Evolutionary conservation across 2,113 vertebrate genomes (phyloP), one percentile per base, ranked within the genome.

Genomic region (Actenoides lindsayi): DNA sequence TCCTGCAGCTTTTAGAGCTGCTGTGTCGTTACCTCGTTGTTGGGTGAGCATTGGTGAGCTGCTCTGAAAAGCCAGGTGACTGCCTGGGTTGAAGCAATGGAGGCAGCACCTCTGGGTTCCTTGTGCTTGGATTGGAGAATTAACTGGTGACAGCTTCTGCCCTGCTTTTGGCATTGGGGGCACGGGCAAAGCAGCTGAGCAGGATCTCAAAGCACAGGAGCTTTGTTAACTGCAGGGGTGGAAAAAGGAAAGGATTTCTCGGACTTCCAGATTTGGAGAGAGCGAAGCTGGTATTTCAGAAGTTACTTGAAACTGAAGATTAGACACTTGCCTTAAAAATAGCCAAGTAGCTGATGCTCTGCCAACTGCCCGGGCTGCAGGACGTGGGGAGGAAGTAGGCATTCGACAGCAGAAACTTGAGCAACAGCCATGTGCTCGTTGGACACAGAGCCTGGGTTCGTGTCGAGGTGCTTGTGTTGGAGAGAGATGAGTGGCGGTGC

Each of bases 351-450:
- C 60, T 54, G 83, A 18, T 37, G 8, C 7, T 9, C 11, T 33
- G 42, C 28, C 24, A 23, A 20, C 2, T 2, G 18, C 13, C 18
- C 6, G 44, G 30, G 44, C 67, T 11, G 64, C 46, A 6, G 79
- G 67, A 21, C 3, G 10, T 1, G 48, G 7, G 24, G 71, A 31
- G 56, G 79, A 33, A 18, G 46, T 1, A 4, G 25, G 39, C 10
- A 1, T 30, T 64, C 0, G 23, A 5, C 33, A 23, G 60, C 59
- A 62, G 67, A 7, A 56, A 25, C 27, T 4, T 6, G 53, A 50
- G 41, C 15, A 1, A 2, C 4, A 7, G 30, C 41, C 2, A 9
- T 3, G 35, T 37, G 35, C 67, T n/a, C 2, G 8, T 8, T 37
- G 53, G 67, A 7, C 28, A 3, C 41, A 15, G 25, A 53, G 51